Percentiles rank a stretch among this genome's conserved stretches.
Conservation (phyloP, 2,888 invertebrate species). For the Rutpela maculata region DNA sequence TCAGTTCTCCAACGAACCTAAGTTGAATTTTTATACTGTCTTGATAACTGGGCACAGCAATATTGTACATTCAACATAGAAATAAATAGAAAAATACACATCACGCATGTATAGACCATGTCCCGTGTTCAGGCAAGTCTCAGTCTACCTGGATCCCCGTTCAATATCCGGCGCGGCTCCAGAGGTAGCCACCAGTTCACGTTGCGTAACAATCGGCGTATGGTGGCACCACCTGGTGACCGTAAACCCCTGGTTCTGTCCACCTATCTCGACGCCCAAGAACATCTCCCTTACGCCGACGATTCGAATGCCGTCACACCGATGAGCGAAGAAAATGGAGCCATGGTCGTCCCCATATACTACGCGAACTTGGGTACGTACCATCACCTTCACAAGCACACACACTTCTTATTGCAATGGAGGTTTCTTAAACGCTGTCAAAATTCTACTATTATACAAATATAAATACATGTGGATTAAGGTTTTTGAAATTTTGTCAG, state of each 20-base stretch:
- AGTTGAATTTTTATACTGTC: constrained; percentile 4
- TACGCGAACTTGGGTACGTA: constrained; percentile 86
- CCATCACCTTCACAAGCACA: constrained; percentile 30
- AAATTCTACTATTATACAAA: no score
- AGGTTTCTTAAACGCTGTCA: constrained; percentile 32
- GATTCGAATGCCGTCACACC: constrained; percentile 98
- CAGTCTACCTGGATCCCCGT: constrained; percentile 97
- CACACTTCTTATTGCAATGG: constrained; percentile 37
- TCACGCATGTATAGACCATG: constrained; percentile 71
- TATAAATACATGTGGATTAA: no score
- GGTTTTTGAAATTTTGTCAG: constrained; percentile 11
- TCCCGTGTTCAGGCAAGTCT: constrained; percentile 89
- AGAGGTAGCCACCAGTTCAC: constrained; percentile 95
- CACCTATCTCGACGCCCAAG: constrained; percentile 95
- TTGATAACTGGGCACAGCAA: constrained; percentile 11
- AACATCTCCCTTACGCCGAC: constrained; percentile 97
- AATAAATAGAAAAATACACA: constrained; percentile 54
- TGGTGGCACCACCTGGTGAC: constrained; percentile 88
- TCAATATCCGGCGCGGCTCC: constrained; percentile 93
- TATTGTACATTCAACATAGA: constrained; percentile 10
- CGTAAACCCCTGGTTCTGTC: constrained; percentile 95
- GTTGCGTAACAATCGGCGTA: constrained; percentile 88
- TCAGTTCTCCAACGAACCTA: background rate
- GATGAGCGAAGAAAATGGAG: constrained; percentile 98
- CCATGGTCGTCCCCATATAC: constrained; percentile 94